A percentile compares a stretch with the other conserved stretches of the same genome.
Conservation (phyloP, 2,113 vertebrate genomes). For the Micromys minutus region DNA sequence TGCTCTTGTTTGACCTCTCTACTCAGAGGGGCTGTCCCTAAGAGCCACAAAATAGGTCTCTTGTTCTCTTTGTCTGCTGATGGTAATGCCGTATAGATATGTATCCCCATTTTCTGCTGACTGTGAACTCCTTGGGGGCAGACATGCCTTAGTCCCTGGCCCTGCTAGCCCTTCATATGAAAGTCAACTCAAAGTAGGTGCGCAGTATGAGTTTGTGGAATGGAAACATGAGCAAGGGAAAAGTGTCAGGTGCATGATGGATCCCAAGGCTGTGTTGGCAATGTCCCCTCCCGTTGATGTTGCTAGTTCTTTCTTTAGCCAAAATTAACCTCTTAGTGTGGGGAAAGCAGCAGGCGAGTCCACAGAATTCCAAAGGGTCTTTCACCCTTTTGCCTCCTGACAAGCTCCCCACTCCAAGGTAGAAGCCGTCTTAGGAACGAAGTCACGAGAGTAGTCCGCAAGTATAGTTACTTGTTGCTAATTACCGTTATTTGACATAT, state of each 20-base stretch:
- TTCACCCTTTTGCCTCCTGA: neutral
- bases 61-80: too few species aligned
- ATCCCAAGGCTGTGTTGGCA: neutral
- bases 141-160: too few species aligned
- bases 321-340: neutral
- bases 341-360: neutral
- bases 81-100: too few species aligned
- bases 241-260: neutral
- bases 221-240: too few species aligned
- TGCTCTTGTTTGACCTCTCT: neutral
- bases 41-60: neutral
- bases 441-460: neutral
- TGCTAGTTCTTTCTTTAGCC: conserved; percentile 21
- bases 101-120: too few species aligned
- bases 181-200: too few species aligned
- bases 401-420: neutral
- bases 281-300: neutral
- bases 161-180: too few species aligned
- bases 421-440: neutral
- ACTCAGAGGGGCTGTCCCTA: neutral
- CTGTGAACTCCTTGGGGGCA: too few species aligned
- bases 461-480: neutral
- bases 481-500: neutral
- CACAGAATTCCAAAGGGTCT: neutral
- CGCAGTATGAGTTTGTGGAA: too few species aligned